phyloP scores from a whole-genome alignment of 2,113 vertebrate genomes.

The Murina feae region DNA sequence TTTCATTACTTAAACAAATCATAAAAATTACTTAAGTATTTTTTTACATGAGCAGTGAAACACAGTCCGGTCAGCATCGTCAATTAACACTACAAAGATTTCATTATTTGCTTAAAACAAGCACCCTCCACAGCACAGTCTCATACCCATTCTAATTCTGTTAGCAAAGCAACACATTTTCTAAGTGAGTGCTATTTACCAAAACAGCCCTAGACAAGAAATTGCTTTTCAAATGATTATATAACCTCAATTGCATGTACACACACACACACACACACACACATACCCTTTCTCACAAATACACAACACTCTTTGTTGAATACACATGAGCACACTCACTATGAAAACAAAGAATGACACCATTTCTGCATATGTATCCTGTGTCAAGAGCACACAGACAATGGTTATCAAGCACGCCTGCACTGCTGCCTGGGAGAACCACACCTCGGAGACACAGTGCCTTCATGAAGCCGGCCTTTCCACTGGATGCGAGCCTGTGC shows the following conservation, averaged over 20 bases:
- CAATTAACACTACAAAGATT: neutral
- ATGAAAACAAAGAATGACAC: neutral
- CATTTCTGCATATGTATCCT: slow-evolving; percentile 38
- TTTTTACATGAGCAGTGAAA: neutral
- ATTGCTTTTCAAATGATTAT: slow-evolving; percentile 22
- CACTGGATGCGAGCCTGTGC: slow-evolving; percentile 40
- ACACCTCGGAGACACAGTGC: slow-evolving; percentile 20
- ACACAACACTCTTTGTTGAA: neutral
- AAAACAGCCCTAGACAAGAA: neutral
- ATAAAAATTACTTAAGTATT: slow-evolving; percentile 9
- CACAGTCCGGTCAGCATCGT: neutral
- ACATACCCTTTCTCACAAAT: neutral
- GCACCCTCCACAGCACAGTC: neutral
- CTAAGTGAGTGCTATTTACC: neutral
- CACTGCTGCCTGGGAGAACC: neutral
- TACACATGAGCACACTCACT: neutral
- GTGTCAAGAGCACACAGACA: neutral
- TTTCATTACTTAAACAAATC: neutral
- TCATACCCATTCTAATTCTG: neutral
- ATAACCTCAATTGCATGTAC: neutral
- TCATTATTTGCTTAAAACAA: neutral
- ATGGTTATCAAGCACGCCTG: neutral
- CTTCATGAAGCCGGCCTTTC: slow-evolving; percentile 39
- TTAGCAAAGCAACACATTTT: neutral
- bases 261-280: neutral